Evolutionary conservation across 2,888 invertebrate genomes (phyloP).

Genomic region (Ormyrus labotus): DNA sequence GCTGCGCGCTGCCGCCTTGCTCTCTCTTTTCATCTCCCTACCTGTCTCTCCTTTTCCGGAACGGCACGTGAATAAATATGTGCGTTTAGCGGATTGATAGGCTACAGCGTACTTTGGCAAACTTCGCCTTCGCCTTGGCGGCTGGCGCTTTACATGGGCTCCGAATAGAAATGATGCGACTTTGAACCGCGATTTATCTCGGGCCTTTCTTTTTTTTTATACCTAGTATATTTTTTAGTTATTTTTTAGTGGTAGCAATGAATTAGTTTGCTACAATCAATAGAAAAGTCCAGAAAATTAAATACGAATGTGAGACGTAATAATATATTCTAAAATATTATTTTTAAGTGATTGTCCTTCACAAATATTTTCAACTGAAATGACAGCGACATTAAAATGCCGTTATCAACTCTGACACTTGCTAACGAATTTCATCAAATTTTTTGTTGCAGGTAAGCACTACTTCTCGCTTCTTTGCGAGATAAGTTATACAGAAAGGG

Average conservation of each 20-base stretch:
- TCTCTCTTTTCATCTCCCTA: conserved; percentile 1
- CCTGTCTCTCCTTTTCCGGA: conserved; percentile 6
- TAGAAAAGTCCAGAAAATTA: no score
- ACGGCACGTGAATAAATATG: conserved; percentile 65
- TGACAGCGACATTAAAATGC: no score
- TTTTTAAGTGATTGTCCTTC: no score
- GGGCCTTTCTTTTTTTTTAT: neutral
- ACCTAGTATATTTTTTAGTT: neutral
- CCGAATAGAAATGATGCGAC: conserved; percentile 65
- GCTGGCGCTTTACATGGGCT: conserved; percentile 46
- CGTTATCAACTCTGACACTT: conserved; percentile 60
- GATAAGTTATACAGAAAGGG: conserved; percentile 12
- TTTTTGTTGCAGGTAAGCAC: conserved; percentile 67
- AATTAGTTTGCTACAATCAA: no score
- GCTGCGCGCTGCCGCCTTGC: conserved; percentile 2
- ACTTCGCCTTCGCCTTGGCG: conserved; percentile 54
- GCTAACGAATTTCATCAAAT: conserved; percentile 57
- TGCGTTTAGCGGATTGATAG: conserved; percentile 69
- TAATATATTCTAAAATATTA: no score
- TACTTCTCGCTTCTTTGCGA: neutral
- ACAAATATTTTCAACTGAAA: no score
- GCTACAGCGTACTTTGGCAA: conserved; percentile 70
- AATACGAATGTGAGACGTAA: no score
- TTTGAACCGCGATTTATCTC: conserved; percentile 20
- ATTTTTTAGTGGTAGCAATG: neutral